Base-by-base conservation (phyloP, 2,113 vertebrate species). In the Scopus umbretta region DNA sequence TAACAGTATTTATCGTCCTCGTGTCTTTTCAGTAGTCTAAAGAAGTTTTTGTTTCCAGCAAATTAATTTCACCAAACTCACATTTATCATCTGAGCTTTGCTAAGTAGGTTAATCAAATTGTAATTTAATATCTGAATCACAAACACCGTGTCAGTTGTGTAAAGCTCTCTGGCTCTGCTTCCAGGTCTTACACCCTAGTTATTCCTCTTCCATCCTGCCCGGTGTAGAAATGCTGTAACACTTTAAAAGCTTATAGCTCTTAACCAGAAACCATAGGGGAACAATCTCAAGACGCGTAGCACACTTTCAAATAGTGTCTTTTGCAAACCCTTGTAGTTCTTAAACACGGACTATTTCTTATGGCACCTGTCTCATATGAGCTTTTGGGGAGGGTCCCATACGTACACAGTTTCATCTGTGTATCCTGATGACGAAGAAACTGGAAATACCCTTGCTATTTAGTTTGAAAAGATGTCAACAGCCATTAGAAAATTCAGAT, bases 61-160 rank as follows among this genome's bases (percentile, higher is more conserved):
- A 94, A 94, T 91, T 81, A 79, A 85, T 85, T 94, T 87, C 53
- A 87, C 49, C 36, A n/a, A 71, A 71, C 72, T 84, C 67, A 81
- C 3, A 10, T 89, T 90, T 92, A 75, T 85, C 65, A 76, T 75
- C n/a, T 91, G 68, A 91, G 89, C 53, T 88, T 88, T 43, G 25
- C 76, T 85, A 89, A 91, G 43, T 86, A 92, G 80, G 40, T 87
- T 94, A 91, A 87, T 92, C 86, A 81, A 93, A 92, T 20, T 81
- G 65, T 74, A 81, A 70, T 85, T 94, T 84, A 79, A 52, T 94
- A 80, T 61, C 68, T 72, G 83, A 91, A 86, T 56, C 72, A 68
- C 92, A 92, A 89, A 78, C 63, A 84, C 42, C 3, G 3, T 58
- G 36, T 85, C 80, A 55, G 3, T 70, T 88, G 83, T 70, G 61